These are phyloP conservation scores for Drosophila mimetica DNA, from an alignment of 2,888 invertebrate species.

Conservation along the genomic window DNA sequence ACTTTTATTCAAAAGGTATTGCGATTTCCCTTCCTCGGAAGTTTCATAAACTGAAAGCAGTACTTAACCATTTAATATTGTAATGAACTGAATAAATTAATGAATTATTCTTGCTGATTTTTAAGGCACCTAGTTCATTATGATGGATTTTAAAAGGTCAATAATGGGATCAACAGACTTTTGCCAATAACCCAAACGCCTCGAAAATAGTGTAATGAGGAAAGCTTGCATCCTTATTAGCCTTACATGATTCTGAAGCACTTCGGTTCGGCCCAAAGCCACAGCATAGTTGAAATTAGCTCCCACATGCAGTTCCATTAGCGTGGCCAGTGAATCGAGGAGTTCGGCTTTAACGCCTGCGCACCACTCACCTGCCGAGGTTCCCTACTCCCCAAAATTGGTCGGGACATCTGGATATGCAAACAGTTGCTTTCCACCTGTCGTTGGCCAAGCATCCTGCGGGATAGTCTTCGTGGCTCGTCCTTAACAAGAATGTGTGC, in stretches of 20 bases:
- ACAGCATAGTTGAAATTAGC: slow-evolving; percentile 15
- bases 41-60: too few relatives aligned
- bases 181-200: background rate
- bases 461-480: background rate
- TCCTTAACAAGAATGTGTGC: too few relatives aligned
- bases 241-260: background rate
- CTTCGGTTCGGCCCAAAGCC: slow-evolving; percentile 15
- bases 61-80: too few relatives aligned
- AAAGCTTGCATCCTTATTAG: slow-evolving; percentile 8
- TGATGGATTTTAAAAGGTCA: background rate
- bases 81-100: too few relatives aligned
- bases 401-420: slow-evolving; percentile 11
- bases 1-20: slow-evolving; percentile 5
- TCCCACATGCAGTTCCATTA: slow-evolving; percentile 17
- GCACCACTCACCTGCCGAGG: slow-evolving; percentile 25
- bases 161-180: background rate
- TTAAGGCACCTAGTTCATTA: too few relatives aligned
- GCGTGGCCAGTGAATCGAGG: slow-evolving; percentile 1
- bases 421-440: slow-evolving; percentile 38
- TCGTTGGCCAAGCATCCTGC: slow-evolving; percentile 21
- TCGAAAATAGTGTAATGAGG: background rate
- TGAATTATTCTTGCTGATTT: too few relatives aligned
- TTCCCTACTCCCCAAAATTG: slow-evolving; percentile 3
- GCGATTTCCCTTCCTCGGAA: background rate
- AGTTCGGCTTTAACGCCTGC: slow-evolving; percentile 34